phyloP scores from a whole-genome alignment of 2,888 invertebrate species.

The Heliconius cydno region DNA sequence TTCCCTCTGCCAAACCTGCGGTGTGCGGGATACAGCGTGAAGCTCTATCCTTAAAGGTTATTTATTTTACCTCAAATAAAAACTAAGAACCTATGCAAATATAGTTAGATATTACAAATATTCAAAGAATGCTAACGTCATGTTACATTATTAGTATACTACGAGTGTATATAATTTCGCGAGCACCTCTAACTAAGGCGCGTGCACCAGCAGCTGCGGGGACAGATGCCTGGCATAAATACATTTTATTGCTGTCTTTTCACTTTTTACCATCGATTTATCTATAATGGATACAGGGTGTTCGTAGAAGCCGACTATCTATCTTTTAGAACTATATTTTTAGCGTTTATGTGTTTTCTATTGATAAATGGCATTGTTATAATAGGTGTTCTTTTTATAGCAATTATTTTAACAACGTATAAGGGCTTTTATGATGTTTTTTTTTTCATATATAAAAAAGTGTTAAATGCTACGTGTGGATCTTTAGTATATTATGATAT shows the following conservation, averaged over 20 bases:
- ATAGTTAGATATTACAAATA: constrained; percentile 1
- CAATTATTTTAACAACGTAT: neutral
- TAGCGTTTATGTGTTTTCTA: neutral
- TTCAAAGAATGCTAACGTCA: constrained; percentile 30
- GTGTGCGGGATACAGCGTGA: too few relatives aligned
- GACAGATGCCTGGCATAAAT: constrained; percentile 41
- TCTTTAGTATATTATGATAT: neutral
- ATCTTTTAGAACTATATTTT: constrained; percentile 18
- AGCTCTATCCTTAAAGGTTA: neutral
- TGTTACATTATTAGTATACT: constrained; percentile 27
- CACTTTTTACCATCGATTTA: constrained; percentile 38
- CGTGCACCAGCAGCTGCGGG: constrained; percentile 42
- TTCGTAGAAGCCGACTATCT: constrained; percentile 20
- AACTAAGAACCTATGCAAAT: neutral
- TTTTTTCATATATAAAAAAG: neutral
- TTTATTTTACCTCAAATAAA: neutral
- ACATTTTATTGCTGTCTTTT: constrained; percentile 38
- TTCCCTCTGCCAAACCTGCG: too few relatives aligned
- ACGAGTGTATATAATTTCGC: constrained; percentile 23
- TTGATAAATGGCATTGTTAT: constrained; percentile 4
- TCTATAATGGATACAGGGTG: constrained; percentile 34
- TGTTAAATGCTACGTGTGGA: neutral
- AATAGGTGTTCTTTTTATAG: neutral
- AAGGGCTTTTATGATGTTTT: neutral
- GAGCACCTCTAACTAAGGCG: constrained; percentile 39